These are phyloP conservation scores for Vicugna pacos DNA, from an alignment of 2,113 vertebrate species.

Conservation along the genomic window DNA sequence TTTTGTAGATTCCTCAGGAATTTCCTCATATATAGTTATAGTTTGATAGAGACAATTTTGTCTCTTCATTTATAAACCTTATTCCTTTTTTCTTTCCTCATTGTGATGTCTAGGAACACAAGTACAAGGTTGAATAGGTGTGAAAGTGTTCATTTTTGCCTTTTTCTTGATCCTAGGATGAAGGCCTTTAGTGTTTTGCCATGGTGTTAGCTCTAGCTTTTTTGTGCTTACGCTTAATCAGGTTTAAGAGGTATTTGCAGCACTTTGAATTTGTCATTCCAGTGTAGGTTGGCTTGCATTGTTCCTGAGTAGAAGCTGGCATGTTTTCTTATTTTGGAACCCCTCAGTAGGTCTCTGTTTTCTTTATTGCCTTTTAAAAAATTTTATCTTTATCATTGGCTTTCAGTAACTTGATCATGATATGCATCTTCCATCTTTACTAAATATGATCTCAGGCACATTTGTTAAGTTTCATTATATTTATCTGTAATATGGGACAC, in stretches of 20 bases:
- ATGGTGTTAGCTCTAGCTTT: background rate
- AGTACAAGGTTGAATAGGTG: background rate
- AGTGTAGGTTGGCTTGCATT: background rate
- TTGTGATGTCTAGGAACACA: background rate
- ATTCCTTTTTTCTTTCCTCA: background rate
- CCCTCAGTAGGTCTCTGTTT: background rate
- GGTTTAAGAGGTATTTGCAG: background rate
- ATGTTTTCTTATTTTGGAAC: background rate
- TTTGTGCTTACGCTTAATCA: background rate
- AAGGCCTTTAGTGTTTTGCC: background rate
- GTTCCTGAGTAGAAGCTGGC: background rate
- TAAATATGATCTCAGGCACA: background rate
- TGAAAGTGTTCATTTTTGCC: background rate
- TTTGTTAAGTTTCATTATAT: slow-evolving; percentile 16
- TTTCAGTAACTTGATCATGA: background rate
- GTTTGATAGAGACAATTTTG: background rate
- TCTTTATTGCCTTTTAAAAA: background rate
- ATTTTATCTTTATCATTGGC: background rate
- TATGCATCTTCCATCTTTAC: background rate
- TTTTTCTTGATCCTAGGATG: background rate
- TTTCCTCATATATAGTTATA: background rate
- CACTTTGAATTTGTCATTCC: background rate
- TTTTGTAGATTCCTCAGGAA: background rate
- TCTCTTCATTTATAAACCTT: background rate
- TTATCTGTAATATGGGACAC: background rate